phyloP scores from a whole-genome alignment of 2,797 vertebrate genomes.

The Anniella stebbinsi region DNA sequence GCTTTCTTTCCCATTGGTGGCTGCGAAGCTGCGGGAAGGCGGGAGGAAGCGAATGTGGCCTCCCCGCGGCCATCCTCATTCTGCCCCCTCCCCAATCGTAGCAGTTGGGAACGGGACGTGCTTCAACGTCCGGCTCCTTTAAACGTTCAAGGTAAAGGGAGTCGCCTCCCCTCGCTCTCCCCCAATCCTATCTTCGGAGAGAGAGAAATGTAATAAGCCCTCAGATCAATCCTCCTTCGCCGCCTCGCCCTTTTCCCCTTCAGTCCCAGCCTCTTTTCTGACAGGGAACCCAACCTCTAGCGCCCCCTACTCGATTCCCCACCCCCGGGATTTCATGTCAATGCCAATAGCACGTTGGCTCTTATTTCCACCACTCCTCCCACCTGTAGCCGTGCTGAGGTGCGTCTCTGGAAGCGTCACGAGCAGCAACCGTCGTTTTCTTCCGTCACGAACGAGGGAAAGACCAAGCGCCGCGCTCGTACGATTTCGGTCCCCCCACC shows the following conservation, averaged over 20 bases:
- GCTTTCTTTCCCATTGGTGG: background rate
- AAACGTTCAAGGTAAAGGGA: background rate
- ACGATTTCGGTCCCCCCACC: too few species aligned
- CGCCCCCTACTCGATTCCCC: background rate
- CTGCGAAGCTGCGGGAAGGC: slow-evolving; percentile 10
- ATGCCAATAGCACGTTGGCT: too few species aligned
- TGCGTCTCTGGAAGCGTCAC: background rate
- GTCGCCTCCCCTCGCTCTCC: background rate
- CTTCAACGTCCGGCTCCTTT: background rate
- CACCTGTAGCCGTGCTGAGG: background rate
- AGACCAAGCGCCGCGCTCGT: background rate
- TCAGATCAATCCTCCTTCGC: too few species aligned
- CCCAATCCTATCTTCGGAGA: background rate
- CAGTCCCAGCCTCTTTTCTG: background rate
- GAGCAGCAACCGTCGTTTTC: background rate
- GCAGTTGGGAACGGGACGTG: background rate
- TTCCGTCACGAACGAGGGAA: too few species aligned
- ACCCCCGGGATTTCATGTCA: background rate
- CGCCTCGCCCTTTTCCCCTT: background rate
- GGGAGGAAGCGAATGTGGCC: background rate
- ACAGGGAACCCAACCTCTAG: background rate
- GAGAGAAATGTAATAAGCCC: background rate
- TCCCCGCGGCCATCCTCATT: too few species aligned
- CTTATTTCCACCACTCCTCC: background rate
- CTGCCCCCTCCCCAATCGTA: background rate